Conservation (phyloP, 2,888 invertebrate genomes). For the Cantharis rufa region DNA sequence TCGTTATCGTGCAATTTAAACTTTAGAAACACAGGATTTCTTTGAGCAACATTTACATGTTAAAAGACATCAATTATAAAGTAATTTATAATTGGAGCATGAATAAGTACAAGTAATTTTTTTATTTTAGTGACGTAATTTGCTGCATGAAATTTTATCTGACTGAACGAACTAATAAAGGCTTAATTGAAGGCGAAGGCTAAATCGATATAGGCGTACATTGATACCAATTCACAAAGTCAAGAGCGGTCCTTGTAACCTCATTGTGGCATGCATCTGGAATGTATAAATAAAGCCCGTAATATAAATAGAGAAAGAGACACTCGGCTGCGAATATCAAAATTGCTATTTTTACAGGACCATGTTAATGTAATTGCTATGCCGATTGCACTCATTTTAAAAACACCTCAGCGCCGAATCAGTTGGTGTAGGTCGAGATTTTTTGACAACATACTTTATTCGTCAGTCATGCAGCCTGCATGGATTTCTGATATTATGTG, state of each 20-base stretch:
- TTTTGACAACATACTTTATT: conserved; percentile 22
- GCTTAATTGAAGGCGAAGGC: conserved; percentile 27
- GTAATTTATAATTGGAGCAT: not conserved
- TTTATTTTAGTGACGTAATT: not conserved
- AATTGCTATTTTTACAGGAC: conserved; percentile 29
- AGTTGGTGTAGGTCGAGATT: conserved; percentile 25
- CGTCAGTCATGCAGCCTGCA: conserved; percentile 20
- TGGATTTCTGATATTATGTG: conserved; percentile 2
- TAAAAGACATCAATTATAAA: not conserved
- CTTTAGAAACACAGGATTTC: not conserved
- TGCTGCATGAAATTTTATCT: conserved; percentile 17
- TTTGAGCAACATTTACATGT: not conserved
- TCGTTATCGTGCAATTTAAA: not conserved
- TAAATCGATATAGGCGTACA: conserved; percentile 27
- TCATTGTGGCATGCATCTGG: conserved; percentile 36
- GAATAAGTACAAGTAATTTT: not conserved
- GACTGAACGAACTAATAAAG: conserved; percentile 24
- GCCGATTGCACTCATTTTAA: conserved; percentile 30
- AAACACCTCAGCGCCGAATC: conserved; percentile 22
- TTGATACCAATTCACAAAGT: conserved; percentile 37
- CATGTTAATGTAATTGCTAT: conserved; percentile 28
- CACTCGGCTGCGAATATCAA: conserved; percentile 22
- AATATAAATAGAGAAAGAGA: conserved; percentile 31
- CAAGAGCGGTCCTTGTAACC: conserved; percentile 44
- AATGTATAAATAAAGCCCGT: conserved; percentile 31